Percentiles rank a stretch among this genome's conserved stretches.
phyloP scores from a whole-genome alignment of 1,140 invertebrate species.

The Magallana angulata region DNA sequence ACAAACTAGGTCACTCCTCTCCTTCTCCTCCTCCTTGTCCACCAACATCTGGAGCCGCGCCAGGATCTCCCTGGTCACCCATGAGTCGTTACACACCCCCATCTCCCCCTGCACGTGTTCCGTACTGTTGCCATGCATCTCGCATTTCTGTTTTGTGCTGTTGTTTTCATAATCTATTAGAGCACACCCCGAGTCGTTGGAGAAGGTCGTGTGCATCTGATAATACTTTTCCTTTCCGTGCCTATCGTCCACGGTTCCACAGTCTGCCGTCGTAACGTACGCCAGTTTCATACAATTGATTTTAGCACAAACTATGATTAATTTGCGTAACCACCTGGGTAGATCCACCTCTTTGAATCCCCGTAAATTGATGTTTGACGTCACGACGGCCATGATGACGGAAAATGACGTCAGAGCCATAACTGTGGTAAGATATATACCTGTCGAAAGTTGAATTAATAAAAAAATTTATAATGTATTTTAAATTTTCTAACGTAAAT shows the following conservation, averaged over 20 bases:
- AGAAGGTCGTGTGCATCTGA: slow-evolving; percentile 57
- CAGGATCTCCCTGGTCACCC: slow-evolving; percentile 45
- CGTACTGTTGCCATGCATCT: not conserved
- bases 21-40: slow-evolving; percentile 69
- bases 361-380: slow-evolving; percentile 77
- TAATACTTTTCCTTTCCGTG: slow-evolving; percentile 37
- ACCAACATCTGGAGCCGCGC: slow-evolving; percentile 52
- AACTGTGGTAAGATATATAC: slow-evolving; percentile 78
- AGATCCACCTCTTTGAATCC: slow-evolving; percentile 66
- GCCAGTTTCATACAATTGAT: slow-evolving; percentile 61
- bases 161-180: slow-evolving; percentile 70
- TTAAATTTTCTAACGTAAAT: too few relatives aligned
- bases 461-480: too few relatives aligned
- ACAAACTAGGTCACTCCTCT: slow-evolving; percentile 73
- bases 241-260: not conserved
- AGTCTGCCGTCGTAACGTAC: slow-evolving; percentile 48
- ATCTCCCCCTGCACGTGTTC: not conserved
- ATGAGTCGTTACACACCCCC: not conserved
- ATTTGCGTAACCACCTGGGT: slow-evolving; percentile 64
- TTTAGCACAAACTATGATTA: slow-evolving; percentile 56
- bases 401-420: slow-evolving; percentile 78
- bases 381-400: slow-evolving; percentile 78
- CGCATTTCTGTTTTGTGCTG: slow-evolving; percentile 9
- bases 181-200: slow-evolving; percentile 69
- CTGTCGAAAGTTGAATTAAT: slow-evolving; percentile 60